phyloP scores from a whole-genome alignment of 2,888 invertebrate species.

The Stenodema calcarata region DNA sequence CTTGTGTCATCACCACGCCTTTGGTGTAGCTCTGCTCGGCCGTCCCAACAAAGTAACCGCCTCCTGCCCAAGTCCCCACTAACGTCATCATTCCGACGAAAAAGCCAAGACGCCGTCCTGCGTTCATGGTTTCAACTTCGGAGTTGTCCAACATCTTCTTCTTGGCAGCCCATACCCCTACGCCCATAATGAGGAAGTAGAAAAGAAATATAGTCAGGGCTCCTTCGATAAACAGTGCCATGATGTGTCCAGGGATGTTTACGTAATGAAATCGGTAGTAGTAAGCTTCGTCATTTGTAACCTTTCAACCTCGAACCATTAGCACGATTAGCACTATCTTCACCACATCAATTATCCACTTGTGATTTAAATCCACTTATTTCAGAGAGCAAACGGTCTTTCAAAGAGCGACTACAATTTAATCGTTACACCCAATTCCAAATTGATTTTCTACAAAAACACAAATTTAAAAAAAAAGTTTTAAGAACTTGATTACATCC shows the following conservation, averaged over 20 bases:
- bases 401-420: no score
- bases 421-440: no score
- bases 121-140: constrained; percentile 69
- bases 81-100: constrained; percentile 75
- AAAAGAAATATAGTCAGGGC: constrained; percentile 71
- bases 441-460: no score
- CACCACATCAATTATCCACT: no score
- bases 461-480: no score
- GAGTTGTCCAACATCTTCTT: constrained; percentile 68
- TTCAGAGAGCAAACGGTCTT: no score
- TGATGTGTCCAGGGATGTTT: constrained; percentile 42
- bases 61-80: constrained; percentile 72
- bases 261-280: background rate
- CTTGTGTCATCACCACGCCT: constrained; percentile 73
- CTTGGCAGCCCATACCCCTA: constrained; percentile 72
- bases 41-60: constrained; percentile 76
- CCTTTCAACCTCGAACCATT: background rate
- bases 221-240: constrained; percentile 67
- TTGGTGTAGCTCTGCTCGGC: constrained; percentile 71
- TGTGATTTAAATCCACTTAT: no score
- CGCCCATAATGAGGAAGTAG: constrained; percentile 70
- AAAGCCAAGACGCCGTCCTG: constrained; percentile 71
- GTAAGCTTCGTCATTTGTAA: background rate
- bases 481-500: no score
- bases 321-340: no score